These are phyloP conservation scores for Lasius fuliginosus DNA, from an alignment of 2,888 invertebrate species.

Conservation along the genomic window DNA sequence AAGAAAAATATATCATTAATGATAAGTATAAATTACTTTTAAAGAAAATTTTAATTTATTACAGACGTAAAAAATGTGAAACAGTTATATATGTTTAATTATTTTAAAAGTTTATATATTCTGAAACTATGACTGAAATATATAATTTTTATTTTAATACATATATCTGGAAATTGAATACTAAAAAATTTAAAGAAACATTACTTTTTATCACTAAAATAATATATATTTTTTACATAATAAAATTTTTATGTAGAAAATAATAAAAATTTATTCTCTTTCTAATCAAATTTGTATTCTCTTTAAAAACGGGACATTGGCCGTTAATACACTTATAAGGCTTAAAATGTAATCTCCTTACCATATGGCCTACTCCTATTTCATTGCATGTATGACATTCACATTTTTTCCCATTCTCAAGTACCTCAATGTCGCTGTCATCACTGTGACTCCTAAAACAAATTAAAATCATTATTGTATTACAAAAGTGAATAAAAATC, in stretches of 20 bases:
- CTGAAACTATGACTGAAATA: not conserved
- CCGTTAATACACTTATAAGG: not conserved
- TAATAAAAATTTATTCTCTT: too few species aligned
- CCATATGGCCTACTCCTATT: conserved; percentile 46
- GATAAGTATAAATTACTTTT: not conserved
- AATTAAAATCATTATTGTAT: conserved; percentile 19
- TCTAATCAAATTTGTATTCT: not conserved
- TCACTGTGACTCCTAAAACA: conserved; percentile 63
- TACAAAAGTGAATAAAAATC: conserved; percentile 1
- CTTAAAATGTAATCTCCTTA: conserved; percentile 45
- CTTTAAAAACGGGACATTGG: not conserved
- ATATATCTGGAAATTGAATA: not conserved
- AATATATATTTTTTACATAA: not conserved
- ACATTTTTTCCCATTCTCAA: conserved; percentile 68
- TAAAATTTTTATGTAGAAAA: not conserved
- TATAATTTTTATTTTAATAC: not conserved
- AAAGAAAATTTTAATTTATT: not conserved
- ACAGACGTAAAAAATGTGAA: not conserved
- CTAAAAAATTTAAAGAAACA: not conserved
- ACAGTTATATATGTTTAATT: conserved; percentile 5
- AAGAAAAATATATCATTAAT: not conserved
- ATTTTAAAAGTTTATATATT: not conserved
- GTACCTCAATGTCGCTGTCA: conserved; percentile 43
- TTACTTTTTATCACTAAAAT: conserved; percentile 7
- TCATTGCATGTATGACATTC: conserved; percentile 69